These are phyloP conservation scores for Gonioctena quinquepunctata DNA, from an alignment of 1,140 invertebrate species.

Conservation along the genomic window DNA sequence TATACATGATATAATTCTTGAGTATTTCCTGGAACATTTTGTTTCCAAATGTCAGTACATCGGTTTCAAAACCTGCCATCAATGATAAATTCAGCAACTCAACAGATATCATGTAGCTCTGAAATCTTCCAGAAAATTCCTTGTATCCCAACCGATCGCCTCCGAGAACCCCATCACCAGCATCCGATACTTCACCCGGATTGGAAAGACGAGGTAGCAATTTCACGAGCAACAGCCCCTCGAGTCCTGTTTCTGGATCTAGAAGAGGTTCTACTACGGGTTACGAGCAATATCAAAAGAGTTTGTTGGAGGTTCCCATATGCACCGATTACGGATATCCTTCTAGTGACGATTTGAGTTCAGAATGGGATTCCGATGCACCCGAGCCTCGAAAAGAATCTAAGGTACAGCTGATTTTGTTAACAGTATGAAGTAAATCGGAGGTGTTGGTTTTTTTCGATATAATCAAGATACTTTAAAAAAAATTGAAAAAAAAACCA, in stretches of 20 bases:
- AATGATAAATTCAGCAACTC: too few species aligned
- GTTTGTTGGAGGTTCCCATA: conserved; percentile 74
- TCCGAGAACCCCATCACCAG: conserved; percentile 41
- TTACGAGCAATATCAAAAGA: conserved; percentile 79
- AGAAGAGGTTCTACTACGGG: conserved; percentile 60
- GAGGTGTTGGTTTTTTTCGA: too few species aligned
- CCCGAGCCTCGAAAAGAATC: conserved; percentile 52
- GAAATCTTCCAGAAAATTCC: conserved; percentile 27
- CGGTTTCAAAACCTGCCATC: too few species aligned
- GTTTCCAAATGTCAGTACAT: too few species aligned
- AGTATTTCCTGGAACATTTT: too few species aligned
- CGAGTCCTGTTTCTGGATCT: conserved; percentile 26
- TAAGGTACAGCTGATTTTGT: conserved; percentile 2
- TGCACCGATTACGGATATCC: conserved; percentile 78
- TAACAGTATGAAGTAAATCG: too few species aligned
- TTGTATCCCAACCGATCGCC: conserved; percentile 25
- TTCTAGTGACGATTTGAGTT: conserved; percentile 84
- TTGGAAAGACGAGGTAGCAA: conserved; percentile 34
- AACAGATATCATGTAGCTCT: too few species aligned
- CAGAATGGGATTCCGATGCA: conserved; percentile 86
- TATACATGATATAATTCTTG: too few species aligned
- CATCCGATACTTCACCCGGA: conserved; percentile 34
- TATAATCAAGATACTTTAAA: too few species aligned
- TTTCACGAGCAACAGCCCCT: conserved; percentile 42
- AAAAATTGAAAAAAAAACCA: too few species aligned